Evolutionary conservation across 1,140 invertebrate genomes (phyloP), one percentile per base, ranked within the genome.

Genomic region (Zaprionus lachaisei): DNA sequence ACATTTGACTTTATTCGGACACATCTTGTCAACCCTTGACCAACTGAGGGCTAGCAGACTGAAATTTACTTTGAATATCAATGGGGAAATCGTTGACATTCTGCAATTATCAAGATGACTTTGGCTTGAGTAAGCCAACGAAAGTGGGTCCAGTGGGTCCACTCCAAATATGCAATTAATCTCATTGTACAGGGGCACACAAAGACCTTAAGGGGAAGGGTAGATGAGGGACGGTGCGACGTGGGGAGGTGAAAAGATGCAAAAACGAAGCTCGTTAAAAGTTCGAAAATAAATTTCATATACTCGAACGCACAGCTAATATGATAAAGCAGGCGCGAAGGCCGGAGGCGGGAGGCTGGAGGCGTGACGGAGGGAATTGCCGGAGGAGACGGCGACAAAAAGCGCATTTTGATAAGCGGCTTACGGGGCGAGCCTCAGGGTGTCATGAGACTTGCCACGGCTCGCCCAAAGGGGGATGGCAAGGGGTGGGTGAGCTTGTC

Each of bases 381-480:
- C 38, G 5, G 14, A 15, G 41, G 22, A 38, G n/a, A 17, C n/a
- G 20, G 58, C 41, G 60, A 47, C 57, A 55, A 85, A 85, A 82
- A 86, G 69, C 72, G 68, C 72, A 83, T 83, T 87, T 87, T 87
- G 83, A 74, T 87, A 87, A 86, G 83, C 83, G 64, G 80, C 80
- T 87, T 87, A 83, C 64, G 71, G 66, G 44, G 12, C 24, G n/a
- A 44, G 41, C 41, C 41, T 44, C 41, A 44, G 41, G 41, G n/a
- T 44, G 17, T 28, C 15, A 26, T 38, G 47, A 20, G 17, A 64
- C 47, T 37, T n/a, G 12, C n/a, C 24, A 12, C n/a, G 44, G 5
- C 17, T n/a, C 11, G 9, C 31, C 55, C 17, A 26, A 41, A n/a
- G 2, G 37, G 37, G 37, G 0, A 41, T 12, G 37, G 7, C 2